Percentiles rank a stretch among this genome's conserved stretches.
Evolutionary conservation across 2,113 vertebrate species (phyloP).

Genomic region (Oryzias celebensis): DNA sequence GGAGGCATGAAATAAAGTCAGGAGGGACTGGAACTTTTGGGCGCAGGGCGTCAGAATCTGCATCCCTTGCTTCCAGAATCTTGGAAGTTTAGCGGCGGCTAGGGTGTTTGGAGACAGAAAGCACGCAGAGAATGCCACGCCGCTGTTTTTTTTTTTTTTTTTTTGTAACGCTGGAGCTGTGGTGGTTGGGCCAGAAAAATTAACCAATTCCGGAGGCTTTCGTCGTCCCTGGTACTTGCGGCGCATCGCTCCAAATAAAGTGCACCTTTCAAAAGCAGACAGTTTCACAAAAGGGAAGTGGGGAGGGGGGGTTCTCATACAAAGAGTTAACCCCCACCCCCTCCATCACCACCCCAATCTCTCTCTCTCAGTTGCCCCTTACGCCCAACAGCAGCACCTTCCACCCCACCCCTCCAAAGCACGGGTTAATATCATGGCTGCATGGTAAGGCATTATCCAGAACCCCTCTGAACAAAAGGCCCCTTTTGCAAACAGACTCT

Average conservation of each 20-base stretch:
- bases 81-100: no score
- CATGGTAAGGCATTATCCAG: slow-evolving; percentile 88
- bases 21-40: background rate
- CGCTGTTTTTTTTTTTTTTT: no score
- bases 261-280: slow-evolving; percentile 17
- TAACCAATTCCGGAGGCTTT: slow-evolving; percentile 1
- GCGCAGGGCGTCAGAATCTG: no score
- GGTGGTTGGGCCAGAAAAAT: no score
- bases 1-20: slow-evolving; percentile 51
- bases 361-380: slow-evolving; percentile 33
- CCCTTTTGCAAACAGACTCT: slow-evolving; percentile 93
- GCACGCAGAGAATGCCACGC: no score
- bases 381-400: slow-evolving; percentile 57
- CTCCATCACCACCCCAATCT: background rate
- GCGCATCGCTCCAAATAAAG: slow-evolving; percentile 24
- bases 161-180: no score
- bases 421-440: slow-evolving; percentile 93
- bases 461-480: slow-evolving; percentile 91
- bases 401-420: slow-evolving; percentile 63
- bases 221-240: slow-evolving; percentile 51
- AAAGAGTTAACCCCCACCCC: slow-evolving; percentile 82
- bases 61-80: no score
- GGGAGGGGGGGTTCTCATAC: background rate
- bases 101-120: no score
- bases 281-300: background rate